Evolutionary conservation across 1,140 invertebrate genomes (phyloP), one percentile per base, ranked within the genome.

Genomic region (Hyles vespertilio): DNA sequence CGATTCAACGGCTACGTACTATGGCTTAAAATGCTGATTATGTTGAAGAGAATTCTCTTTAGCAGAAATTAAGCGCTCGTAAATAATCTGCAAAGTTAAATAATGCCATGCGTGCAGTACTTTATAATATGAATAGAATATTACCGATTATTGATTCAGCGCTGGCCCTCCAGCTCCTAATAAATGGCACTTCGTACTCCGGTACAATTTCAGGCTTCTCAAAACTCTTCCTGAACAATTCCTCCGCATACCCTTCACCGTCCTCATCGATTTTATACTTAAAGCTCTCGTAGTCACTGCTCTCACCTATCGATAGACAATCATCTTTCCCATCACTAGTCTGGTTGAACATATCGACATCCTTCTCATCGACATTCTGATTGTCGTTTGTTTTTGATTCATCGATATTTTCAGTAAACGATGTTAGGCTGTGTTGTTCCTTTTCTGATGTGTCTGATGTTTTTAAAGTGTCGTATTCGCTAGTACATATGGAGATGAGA

Each of bases 251-350:
- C 0, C 68, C 75, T 34, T 88, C 82, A n/a, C 85, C 80, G 4
- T 90, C 89, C 22, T 92, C 91, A 5, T 93, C 91, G 0, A 90
- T 79, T 67, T 93, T 93, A 65, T 93, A 91, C 61, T 92, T 94
- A 68, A 96, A 94, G 72, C 95, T 96, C 71, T 96, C 95, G 70
- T 96, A 96, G 34, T 95, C 95, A 78, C 95, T 96, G 65, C 94
- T 96, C 62, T 96, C 94, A 3, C 94, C 94, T 11, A 94, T 90
- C 0, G 95, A 96, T 48, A 92, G 84, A 83, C 92, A 94, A 69
- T 92, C 91, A 10, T 88, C 77, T 32, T 69, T 70, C 0, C 62
- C 68, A 49, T 77, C 67, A 36, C 59, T 40, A 46, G 55, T 49
- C 11, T 51, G 56, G 32, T 44, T 51, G 0, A 92, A 84, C 82